A percentile compares a stretch with the other conserved stretches of the same genome.
Evolutionary conservation across 2,797 vertebrate species (phyloP).

Genomic region (Schizopygopsis pylzovi): DNA sequence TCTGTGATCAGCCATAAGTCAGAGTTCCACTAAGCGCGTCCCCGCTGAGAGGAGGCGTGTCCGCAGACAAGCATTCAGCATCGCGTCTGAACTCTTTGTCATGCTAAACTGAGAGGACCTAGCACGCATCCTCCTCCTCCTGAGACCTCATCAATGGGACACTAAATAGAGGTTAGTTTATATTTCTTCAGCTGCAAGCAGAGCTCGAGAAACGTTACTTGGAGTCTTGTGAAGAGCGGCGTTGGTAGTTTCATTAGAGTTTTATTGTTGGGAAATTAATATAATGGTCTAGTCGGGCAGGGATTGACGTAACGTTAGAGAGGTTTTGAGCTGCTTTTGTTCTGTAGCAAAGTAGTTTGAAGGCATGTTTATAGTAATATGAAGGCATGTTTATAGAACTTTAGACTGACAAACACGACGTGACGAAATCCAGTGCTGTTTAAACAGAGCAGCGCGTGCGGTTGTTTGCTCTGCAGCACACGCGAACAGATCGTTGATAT

Average conservation of each 20-base stretch:
- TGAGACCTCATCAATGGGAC: conserved; percentile 64
- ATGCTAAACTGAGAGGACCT: conserved; percentile 67
- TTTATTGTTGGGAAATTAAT: not conserved
- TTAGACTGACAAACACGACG: conserved; percentile 43
- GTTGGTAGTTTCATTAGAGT: not conserved
- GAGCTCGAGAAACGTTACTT: not conserved
- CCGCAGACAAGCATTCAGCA: conserved; percentile 51
- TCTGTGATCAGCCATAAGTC: conserved; percentile 16
- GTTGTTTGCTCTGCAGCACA: conserved; percentile 11
- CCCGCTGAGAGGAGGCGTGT: conserved; percentile 62
- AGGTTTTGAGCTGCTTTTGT: not conserved
- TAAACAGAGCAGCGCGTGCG: not conserved
- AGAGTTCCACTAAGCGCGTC: conserved; percentile 31
- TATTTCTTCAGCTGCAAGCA: conserved; percentile 34
- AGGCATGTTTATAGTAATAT: not conserved
- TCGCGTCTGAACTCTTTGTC: conserved; percentile 75
- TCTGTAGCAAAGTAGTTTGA: not conserved
- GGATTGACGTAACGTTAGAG: not conserved
- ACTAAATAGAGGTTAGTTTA: conserved; percentile 69
- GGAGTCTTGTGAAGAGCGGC: not conserved
- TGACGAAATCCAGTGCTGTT: not conserved
- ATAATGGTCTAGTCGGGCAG: not conserved
- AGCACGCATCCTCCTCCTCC: conserved; percentile 44
- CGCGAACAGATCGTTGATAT: not conserved
- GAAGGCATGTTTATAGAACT: conserved; percentile 16